Evolutionary conservation across 2,888 invertebrate species (phyloP).

Genomic region (Priocnemis perturbator): DNA sequence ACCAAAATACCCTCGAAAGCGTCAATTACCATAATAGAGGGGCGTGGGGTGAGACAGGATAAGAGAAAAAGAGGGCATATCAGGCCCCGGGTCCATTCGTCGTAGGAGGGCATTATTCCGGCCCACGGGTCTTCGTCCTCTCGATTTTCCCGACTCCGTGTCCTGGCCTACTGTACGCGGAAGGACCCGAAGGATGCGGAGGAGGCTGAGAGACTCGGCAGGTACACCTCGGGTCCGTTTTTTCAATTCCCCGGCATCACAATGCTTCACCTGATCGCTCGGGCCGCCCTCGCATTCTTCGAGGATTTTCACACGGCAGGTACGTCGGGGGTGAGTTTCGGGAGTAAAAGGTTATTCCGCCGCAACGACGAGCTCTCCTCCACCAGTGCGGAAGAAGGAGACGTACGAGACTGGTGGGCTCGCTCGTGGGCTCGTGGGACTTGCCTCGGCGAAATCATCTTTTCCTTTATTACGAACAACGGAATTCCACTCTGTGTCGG

Average conservation of each 20-base stretch:
- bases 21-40: no score
- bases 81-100: no score
- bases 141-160: constrained; percentile 1
- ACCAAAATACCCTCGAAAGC: no score
- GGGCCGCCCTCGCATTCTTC: constrained; percentile 69
- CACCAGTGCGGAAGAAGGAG: no score
- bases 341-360: background rate
- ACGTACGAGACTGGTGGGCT: no score
- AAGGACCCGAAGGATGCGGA: constrained; percentile 39
- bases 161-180: background rate
- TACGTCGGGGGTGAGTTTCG: constrained; percentile 29
- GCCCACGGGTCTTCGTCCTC: constrained; percentile 2
- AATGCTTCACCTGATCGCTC: constrained; percentile 69
- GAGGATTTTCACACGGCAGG: constrained; percentile 66
- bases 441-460: no score
- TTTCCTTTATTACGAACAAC: no score
- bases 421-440: no score
- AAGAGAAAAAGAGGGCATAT: no score
- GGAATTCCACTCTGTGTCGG: no score
- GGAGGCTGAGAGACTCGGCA: constrained; percentile 55
- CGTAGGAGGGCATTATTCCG: no score
- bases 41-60: no score
- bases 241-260: constrained; percentile 63
- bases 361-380: background rate
- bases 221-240: constrained; percentile 61